Percentiles rank a stretch among this genome's conserved stretches.
These are phyloP conservation scores for Drosophila vallismaia DNA, from an alignment of 2,888 invertebrate genomes.

Conservation along the genomic window DNA sequence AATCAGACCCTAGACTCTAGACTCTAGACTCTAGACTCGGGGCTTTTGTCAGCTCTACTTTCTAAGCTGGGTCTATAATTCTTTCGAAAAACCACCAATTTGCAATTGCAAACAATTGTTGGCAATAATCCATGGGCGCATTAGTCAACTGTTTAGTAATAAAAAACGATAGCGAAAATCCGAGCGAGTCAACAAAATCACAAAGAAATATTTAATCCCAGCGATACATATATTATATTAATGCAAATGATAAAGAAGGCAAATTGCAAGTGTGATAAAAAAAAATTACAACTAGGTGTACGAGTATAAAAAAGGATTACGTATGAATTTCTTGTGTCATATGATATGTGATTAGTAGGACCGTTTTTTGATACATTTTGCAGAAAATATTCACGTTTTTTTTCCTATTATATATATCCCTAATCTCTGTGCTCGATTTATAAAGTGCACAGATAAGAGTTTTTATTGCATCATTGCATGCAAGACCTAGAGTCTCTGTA, in stretches of 20 bases:
- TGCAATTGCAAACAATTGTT: constrained; percentile 9
- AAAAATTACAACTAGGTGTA: neutral
- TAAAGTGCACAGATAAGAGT: constrained; percentile 1
- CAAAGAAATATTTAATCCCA: constrained; percentile 7
- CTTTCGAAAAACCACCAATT: neutral
- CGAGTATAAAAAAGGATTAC: neutral
- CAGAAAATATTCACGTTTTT: neutral
- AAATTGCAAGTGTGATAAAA: neutral
- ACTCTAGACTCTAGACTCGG: too few species aligned
- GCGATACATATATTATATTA: constrained; percentile 4
- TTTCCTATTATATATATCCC: neutral
- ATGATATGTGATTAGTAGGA: neutral
- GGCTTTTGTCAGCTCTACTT: neutral
- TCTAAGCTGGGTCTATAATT: neutral
- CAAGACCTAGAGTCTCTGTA: neutral
- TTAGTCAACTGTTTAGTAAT: neutral
- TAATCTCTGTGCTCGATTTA: neutral
- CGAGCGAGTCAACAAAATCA: constrained; percentile 2
- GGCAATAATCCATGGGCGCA: constrained; percentile 3
- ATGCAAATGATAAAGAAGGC: constrained; percentile 9
- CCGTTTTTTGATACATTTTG: neutral
- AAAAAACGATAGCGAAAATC: neutral
- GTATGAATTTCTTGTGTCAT: neutral
- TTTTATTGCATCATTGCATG: neutral
- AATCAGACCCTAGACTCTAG: neutral